Evolutionary conservation across 1,140 invertebrate species (phyloP).

Genomic region (Cephus cinctus): DNA sequence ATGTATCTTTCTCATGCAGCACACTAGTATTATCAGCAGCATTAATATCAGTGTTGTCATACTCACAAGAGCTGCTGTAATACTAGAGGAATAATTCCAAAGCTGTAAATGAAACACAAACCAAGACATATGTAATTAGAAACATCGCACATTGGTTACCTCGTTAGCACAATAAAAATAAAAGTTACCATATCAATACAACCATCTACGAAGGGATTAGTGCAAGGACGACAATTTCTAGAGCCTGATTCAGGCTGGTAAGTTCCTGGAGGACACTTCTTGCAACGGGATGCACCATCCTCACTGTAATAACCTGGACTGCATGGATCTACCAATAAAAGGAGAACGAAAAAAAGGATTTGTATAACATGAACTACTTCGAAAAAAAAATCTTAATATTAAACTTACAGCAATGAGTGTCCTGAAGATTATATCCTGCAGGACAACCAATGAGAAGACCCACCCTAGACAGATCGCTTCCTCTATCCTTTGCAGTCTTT

Average conservation of each 20-base stretch:
- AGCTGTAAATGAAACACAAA: not conserved
- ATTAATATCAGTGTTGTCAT: not conserved
- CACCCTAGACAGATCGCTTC: slow-evolving; percentile 21
- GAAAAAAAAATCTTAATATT: slow-evolving; percentile 14
- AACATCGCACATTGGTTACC: not conserved
- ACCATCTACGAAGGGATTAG: slow-evolving; percentile 43
- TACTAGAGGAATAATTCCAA: not conserved
- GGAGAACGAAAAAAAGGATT: slow-evolving; percentile 4
- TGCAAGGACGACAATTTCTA: slow-evolving; percentile 41
- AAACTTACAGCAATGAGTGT: slow-evolving; percentile 38
- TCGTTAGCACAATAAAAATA: not conserved
- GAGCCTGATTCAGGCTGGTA: slow-evolving; percentile 44
- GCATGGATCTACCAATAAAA: slow-evolving; percentile 42
- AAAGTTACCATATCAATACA: slow-evolving; percentile 21
- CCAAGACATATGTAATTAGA: not conserved
- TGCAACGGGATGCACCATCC: slow-evolving; percentile 40
- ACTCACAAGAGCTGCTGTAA: not conserved
- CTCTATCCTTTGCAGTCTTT: slow-evolving; percentile 27
- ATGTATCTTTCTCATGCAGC: too few species aligned
- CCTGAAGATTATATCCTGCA: slow-evolving; percentile 40
- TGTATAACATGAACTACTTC: not conserved
- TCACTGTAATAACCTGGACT: slow-evolving; percentile 42
- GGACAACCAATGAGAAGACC: slow-evolving; percentile 41
- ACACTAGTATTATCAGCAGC: too few species aligned
- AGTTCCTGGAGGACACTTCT: slow-evolving; percentile 39